Evolutionary conservation across 2,113 vertebrate genomes (phyloP).

Genomic region (Coreoperca whiteheadi): DNA sequence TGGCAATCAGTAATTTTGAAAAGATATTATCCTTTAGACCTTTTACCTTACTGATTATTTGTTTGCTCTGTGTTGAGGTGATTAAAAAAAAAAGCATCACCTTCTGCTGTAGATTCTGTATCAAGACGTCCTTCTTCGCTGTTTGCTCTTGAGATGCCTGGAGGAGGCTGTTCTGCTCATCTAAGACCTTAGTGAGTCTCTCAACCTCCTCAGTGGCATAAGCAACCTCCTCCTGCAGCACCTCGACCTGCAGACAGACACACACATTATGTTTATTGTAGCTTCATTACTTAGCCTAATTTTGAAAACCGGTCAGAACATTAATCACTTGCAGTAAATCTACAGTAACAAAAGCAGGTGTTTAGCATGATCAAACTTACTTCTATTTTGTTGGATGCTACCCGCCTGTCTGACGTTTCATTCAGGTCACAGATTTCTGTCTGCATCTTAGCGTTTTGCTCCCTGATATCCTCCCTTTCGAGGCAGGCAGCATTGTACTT

Average conservation of each 20-base stretch:
- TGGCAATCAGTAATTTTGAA: not conserved
- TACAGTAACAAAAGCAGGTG: not conserved
- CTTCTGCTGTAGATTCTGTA: slow-evolving; percentile 87
- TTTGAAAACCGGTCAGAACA: not conserved
- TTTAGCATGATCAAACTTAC: slow-evolving; percentile 70
- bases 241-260: slow-evolving; percentile 85
- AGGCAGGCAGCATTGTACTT: slow-evolving; percentile 86
- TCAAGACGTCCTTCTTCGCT: slow-evolving; percentile 84
- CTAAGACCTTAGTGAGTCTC: slow-evolving; percentile 89
- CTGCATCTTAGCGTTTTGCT: slow-evolving; percentile 82
- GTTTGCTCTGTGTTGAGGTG: not conserved
- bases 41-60: not conserved
- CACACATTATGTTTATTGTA: not conserved
- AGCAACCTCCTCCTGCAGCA: slow-evolving; percentile 91
- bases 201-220: slow-evolving; percentile 91
- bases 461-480: slow-evolving; percentile 86
- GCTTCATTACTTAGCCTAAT: not conserved
- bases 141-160: slow-evolving; percentile 86
- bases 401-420: slow-evolving; percentile 85
- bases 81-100: slow-evolving; percentile 72
- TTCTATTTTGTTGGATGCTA: slow-evolving; percentile 90
- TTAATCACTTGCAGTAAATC: not conserved
- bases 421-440: slow-evolving; percentile 86
- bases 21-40: not conserved
- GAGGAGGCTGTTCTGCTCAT: slow-evolving; percentile 87